Base-by-base conservation (phyloP, 2,113 vertebrate species). In the Nothobranchius kuhntae region DNA sequence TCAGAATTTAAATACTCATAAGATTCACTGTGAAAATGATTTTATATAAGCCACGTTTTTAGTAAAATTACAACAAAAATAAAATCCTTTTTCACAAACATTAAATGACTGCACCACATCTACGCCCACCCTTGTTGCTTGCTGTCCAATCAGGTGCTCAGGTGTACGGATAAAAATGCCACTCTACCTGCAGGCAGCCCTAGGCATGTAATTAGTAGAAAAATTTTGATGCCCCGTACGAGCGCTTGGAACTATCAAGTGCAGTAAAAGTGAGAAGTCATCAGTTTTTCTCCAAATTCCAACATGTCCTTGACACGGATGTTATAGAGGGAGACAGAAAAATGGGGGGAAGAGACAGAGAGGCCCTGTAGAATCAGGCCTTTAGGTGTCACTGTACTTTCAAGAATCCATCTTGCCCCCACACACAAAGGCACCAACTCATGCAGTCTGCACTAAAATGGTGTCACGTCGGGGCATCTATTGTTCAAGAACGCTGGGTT, bases 351-450 rank as follows among this genome's bases (percentile, higher is more conserved):
- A 67, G 53, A 70, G 68, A 70, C 1, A 21, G 42, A 65, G 44
- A 80, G 72, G 57, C 90, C 83, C 93, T 93, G 92, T 92, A 93
- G 90, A 93, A 95, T 92, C 72, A 91, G 95, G 94, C 96, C 96
- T 98, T 98, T 96, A 98, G 96, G 95, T 96, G 96, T 98, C 96
- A 97, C 95, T 96, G 93, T 97, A 95, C 93, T 95, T 97, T 96
- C 95, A 97, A 92, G 91, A 96, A 96, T 95, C 87, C 78, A 61
- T 44, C 75, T 80, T 57, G 81, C 71, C 75, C 44, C 56, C 75
- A 73, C 78, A 77, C 42, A 59, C 75, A 71, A 63, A 80, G 64
- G 79, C 68, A 69, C 70, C 73, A n/a, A 59, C 79, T 61, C 75
- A 13, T 58, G 38, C 67, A 15, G 80, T 76, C 85, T 59, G 69